Conservation (phyloP, 2,113 vertebrate species). For the Tonatia bakeri region DNA sequence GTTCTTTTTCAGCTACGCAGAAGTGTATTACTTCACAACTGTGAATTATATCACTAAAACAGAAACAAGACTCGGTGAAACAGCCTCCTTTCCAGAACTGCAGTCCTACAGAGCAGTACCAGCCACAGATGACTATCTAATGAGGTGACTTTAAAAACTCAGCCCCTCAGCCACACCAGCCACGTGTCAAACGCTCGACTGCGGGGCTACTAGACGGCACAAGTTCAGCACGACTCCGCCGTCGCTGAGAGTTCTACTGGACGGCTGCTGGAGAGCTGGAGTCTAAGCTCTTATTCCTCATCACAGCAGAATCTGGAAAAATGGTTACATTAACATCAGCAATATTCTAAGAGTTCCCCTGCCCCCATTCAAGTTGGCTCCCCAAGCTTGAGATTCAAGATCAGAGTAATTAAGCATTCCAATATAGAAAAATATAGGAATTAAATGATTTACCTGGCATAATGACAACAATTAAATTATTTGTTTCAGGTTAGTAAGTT, state of each 20-base stretch:
- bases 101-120: background rate
- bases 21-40: background rate
- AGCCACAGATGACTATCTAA: background rate
- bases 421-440: background rate
- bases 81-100: background rate
- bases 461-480: background rate
- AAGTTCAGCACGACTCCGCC: background rate
- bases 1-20: background rate
- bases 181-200: background rate
- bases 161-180: background rate
- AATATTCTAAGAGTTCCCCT: background rate
- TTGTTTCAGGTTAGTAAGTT: background rate
- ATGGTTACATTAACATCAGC: background rate
- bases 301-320: background rate
- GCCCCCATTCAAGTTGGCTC: background rate
- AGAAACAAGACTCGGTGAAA: background rate
- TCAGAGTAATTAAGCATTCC: background rate
- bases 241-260: background rate
- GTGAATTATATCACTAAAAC: background rate
- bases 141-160: background rate
- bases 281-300: background rate
- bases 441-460: background rate
- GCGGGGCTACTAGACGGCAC: background rate
- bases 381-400: background rate
- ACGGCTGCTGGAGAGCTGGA: background rate